phyloP scores from a whole-genome alignment of 2,888 invertebrate genomes.

The Acleris cristana region DNA sequence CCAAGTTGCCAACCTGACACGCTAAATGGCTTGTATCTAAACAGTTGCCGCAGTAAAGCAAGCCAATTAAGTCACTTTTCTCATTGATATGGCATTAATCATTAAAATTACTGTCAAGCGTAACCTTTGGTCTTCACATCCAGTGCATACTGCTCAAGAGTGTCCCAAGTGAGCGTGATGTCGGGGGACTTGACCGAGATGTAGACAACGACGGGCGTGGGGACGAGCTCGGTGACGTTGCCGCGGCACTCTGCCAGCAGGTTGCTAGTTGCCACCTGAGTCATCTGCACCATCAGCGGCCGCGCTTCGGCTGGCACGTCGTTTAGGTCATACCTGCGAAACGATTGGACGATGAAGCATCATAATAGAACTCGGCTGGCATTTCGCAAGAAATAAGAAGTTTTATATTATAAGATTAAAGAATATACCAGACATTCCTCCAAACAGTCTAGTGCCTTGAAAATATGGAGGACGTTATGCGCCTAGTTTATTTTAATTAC shows the following conservation, averaged over 20 bases:
- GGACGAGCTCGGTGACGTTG: conserved; percentile 63
- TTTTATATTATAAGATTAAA: too few species aligned
- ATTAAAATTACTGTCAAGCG: background rate
- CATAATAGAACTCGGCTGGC: background rate
- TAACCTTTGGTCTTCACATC: conserved; percentile 83
- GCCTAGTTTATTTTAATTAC: too few species aligned
- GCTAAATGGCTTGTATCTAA: too few species aligned
- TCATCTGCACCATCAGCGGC: conserved; percentile 81
- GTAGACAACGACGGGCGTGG: conserved; percentile 83
- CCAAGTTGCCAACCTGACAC: too few species aligned
- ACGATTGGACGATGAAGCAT: background rate
- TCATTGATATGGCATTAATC: too few species aligned
- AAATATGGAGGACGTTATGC: too few species aligned
- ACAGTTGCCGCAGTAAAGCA: too few species aligned
- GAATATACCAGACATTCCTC: too few species aligned
- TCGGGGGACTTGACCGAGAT: conserved; percentile 79
- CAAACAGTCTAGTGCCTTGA: too few species aligned
- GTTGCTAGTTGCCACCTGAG: conserved; percentile 81
- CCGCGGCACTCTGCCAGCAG: conserved; percentile 84
- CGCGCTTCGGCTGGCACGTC: conserved; percentile 73
- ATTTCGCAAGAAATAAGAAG: too few species aligned
- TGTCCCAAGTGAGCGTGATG: conserved; percentile 85
- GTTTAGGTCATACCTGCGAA: conserved; percentile 78
- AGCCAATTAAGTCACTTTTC: too few species aligned
- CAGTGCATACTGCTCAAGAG: conserved; percentile 87